Evolutionary conservation across 2,888 invertebrate species (phyloP).

Genomic region (Cephalotes varians): DNA sequence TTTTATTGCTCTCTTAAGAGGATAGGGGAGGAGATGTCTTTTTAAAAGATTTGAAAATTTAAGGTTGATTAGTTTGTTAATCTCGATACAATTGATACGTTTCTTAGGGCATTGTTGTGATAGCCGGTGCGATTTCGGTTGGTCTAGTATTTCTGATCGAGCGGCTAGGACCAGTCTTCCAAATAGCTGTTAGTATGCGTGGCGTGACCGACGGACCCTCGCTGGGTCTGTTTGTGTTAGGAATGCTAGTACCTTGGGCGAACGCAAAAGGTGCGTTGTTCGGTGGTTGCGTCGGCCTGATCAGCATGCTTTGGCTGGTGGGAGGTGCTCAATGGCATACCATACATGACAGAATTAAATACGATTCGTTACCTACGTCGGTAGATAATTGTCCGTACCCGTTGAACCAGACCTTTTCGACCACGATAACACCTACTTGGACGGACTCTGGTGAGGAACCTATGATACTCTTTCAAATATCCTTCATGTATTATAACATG

Average conservation of each 20-base stretch:
- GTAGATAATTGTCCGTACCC: constrained; percentile 72
- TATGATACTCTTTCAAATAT: constrained; percentile 88
- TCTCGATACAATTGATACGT: not conserved
- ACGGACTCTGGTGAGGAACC: constrained; percentile 76
- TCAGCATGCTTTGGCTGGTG: constrained; percentile 78
- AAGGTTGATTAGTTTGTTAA: not conserved
- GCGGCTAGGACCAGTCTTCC: constrained; percentile 89
- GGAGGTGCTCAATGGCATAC: constrained; percentile 79
- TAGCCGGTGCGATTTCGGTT: constrained; percentile 87
- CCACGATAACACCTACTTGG: constrained; percentile 7
- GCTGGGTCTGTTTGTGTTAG: constrained; percentile 90
- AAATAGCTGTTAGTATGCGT: constrained; percentile 88
- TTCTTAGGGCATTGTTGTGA: constrained; percentile 86
- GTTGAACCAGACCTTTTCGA: constrained; percentile 70
- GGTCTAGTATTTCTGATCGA: constrained; percentile 88
- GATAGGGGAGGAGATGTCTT: too few species aligned
- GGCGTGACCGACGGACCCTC: constrained; percentile 90
- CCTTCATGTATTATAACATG: constrained; percentile 90
- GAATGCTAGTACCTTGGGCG: constrained; percentile 89
- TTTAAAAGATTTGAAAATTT: not conserved
- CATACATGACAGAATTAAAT: constrained; percentile 66
- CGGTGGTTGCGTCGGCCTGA: constrained; percentile 83
- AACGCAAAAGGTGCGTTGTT: constrained; percentile 88
- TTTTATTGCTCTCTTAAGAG: not conserved
- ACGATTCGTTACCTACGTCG: constrained; percentile 72